Conservation (phyloP, 1,140 invertebrate species). For the Gryllus bimaculatus region DNA sequence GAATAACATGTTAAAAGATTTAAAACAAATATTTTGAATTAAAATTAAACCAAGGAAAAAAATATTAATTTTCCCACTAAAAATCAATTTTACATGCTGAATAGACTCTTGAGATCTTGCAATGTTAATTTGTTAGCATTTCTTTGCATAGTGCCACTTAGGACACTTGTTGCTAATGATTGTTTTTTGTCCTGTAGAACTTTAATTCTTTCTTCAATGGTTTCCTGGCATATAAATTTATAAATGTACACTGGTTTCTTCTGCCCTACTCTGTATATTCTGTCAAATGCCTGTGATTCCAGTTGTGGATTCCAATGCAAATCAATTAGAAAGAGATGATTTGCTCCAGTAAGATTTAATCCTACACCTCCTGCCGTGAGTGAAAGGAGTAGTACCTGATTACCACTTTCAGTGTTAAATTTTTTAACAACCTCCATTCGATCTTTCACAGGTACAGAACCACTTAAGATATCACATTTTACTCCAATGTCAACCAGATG, state of each 20-base stretch:
- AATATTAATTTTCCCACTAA: no score
- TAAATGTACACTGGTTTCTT: slow-evolving; percentile 70
- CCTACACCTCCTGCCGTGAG: slow-evolving; percentile 85
- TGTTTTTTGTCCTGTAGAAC: no score
- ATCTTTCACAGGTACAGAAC: slow-evolving; percentile 49
- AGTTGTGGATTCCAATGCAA: slow-evolving; percentile 94
- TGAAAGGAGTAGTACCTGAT: slow-evolving; percentile 65
- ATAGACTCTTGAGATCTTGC: no score
- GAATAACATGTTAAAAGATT: no score
- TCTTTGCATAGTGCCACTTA: no score
- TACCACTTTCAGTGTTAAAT: slow-evolving; percentile 51
- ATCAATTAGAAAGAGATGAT: slow-evolving; percentile 82
- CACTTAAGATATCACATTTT: slow-evolving; percentile 52
- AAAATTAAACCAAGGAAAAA: no score
- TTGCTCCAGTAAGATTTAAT: slow-evolving; percentile 80
- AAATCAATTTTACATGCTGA: no score
- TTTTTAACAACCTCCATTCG: slow-evolving; percentile 48
- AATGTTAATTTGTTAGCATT: no score
- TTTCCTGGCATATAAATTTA: slow-evolving; percentile 42
- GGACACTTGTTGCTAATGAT: no score
- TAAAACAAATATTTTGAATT: no score
- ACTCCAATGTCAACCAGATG: slow-evolving; percentile 47
- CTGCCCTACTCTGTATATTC: slow-evolving; percentile 85
- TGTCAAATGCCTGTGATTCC: slow-evolving; percentile 83
- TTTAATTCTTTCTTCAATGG: not conserved